phyloP scores from a whole-genome alignment of 2,113 vertebrate genomes.

The Podocnemis expansa region DNA sequence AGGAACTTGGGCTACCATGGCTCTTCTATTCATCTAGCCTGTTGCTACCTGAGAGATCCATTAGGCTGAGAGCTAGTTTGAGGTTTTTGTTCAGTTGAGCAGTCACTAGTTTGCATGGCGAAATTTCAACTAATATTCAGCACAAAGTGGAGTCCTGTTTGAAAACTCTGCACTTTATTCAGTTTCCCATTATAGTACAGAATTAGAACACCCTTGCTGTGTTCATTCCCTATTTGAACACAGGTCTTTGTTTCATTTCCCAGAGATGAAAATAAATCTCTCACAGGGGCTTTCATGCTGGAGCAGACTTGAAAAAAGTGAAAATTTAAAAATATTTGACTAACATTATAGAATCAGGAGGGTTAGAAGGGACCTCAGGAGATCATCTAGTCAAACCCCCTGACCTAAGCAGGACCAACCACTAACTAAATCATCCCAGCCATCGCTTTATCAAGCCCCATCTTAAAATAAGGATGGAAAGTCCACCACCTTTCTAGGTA shows the following conservation, averaged over 20 bases:
- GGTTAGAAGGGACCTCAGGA: no score
- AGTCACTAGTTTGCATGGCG: neutral
- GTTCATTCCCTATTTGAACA: neutral
- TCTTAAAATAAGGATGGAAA: no score
- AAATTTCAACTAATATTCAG: neutral
- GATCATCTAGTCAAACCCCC: no score
- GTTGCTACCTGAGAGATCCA: neutral
- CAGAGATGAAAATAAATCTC: neutral
- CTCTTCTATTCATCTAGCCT: no score
- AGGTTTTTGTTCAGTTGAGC: neutral
- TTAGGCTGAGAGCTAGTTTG: rapidly evolving
- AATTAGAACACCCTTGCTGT: neutral
- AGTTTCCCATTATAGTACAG: neutral
- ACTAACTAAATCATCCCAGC: no score
- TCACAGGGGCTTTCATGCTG: neutral
- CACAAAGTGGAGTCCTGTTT: neutral
- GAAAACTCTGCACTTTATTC: neutral
- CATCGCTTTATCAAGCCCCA: no score
- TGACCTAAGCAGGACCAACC: no score
- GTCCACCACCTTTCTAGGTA: no score
- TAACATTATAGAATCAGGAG: no score
- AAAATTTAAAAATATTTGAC: neutral
- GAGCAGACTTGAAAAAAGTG: neutral
- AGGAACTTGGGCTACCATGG: neutral
- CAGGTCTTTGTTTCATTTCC: neutral